A percentile compares a stretch with the other conserved stretches of the same genome.
These are phyloP conservation scores for Chymomyza caudatula DNA, from an alignment of 2,888 invertebrate genomes.

Conservation along the genomic window DNA sequence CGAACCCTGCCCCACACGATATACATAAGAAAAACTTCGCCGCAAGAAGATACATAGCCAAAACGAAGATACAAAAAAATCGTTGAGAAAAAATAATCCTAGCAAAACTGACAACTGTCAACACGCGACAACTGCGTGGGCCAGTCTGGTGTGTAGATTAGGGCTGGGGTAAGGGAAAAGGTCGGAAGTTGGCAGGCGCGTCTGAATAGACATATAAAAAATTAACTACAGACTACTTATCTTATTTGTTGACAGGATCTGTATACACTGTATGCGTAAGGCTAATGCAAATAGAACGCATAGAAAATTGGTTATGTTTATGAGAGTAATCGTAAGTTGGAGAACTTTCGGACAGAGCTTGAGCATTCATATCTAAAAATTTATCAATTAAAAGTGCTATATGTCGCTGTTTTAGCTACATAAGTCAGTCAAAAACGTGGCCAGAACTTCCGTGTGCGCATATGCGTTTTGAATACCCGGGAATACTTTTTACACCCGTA, in stretches of 20 bases:
- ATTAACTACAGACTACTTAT: conserved; percentile 74
- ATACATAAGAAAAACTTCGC: conserved; percentile 1
- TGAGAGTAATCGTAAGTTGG: too few species aligned
- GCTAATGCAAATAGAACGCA: too few species aligned
- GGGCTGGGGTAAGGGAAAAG: conserved; percentile 27
- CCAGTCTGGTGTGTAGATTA: conserved; percentile 14
- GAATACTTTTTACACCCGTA: too few species aligned
- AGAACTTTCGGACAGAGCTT: too few species aligned
- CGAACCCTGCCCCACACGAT: conserved; percentile 12
- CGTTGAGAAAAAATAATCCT: conserved; percentile 1
- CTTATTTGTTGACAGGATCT: conserved; percentile 63
- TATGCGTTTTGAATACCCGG: too few species aligned
- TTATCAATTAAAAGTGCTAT: too few species aligned
- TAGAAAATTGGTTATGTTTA: too few species aligned
- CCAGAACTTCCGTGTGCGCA: too few species aligned
- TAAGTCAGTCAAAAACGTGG: too few species aligned
- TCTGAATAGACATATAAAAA: conserved; percentile 51
- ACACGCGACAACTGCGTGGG: conserved; percentile 11
- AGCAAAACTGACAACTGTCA: conserved; percentile 70
- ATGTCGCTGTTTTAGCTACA: too few species aligned
- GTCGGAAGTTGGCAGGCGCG: conserved; percentile 34
- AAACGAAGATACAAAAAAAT: conserved; percentile 3
- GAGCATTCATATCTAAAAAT: too few species aligned
- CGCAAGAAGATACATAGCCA: conserved; percentile 6
- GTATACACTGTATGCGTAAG: too few species aligned